A percentile compares a stretch with the other conserved stretches of the same genome.
Evolutionary conservation across 2,797 vertebrate species (phyloP).

Genomic region (Neosalanx taihuensis): DNA sequence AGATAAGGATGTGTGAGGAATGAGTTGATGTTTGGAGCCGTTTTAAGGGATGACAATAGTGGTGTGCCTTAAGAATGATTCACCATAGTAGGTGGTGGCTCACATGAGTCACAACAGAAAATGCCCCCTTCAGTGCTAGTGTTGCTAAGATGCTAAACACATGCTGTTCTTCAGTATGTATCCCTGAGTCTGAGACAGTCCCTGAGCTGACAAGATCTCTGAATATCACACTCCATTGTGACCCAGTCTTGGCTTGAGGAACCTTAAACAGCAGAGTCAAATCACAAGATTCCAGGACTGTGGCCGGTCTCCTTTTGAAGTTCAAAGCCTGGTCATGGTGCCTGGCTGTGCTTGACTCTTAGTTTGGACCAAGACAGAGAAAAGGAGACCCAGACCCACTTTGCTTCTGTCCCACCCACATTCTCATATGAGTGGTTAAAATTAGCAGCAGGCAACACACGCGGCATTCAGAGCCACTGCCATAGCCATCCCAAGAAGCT

Average conservation of each 20-base stretch:
- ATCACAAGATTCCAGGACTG: conserved; percentile 46
- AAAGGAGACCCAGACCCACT: background rate
- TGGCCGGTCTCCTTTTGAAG: conserved; percentile 21
- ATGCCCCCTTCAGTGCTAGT: conserved; percentile 14
- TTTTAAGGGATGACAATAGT: background rate
- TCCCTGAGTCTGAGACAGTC: conserved; percentile 21
- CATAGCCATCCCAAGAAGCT: conserved; percentile 16
- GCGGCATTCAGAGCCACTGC: conserved; percentile 21
- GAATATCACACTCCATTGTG: conserved; percentile 59
- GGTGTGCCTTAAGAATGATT: background rate
- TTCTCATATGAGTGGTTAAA: conserved; percentile 34
- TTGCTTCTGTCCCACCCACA: conserved; percentile 7
- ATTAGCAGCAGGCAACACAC: conserved; percentile 29
- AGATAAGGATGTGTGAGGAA: background rate
- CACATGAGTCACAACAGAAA: background rate
- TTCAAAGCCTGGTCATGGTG: background rate
- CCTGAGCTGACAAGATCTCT: conserved; percentile 50
- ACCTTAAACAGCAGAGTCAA: conserved; percentile 54
- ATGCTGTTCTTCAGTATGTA: background rate
- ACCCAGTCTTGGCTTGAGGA: conserved; percentile 41
- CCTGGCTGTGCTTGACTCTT: background rate
- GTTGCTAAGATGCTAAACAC: conserved; percentile 12
- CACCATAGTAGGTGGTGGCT: background rate
- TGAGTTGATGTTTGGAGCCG: conserved; percentile 2
- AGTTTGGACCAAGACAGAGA: conserved; percentile 21